Base-by-base conservation (phyloP, 2,797 vertebrate species). In the Todus mexicanus region DNA sequence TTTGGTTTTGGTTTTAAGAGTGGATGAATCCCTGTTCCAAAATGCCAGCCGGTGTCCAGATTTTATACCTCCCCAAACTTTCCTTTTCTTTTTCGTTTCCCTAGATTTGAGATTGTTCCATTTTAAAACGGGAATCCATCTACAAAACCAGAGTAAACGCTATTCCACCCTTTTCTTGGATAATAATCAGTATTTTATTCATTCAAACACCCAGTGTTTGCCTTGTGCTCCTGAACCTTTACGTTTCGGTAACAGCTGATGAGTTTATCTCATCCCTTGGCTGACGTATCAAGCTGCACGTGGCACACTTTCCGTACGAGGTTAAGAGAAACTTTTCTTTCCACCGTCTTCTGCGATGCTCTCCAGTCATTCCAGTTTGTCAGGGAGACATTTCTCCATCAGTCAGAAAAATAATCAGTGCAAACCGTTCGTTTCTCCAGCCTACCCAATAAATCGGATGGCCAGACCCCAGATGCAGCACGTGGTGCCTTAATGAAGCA, bases 1-100 rank as follows among this genome's bases (percentile, higher is more conserved):
- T 88, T 93, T 91, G 84, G 65, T 68, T 90, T 95, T 87, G 47
- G 10, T 94, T 94, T 74, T n/a, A 83, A 70, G 15, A 66, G 45
- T 18, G 70, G 61, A 63, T 29, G 11, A 72, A 85, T 66, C 47
- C 0, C 0, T 68, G 48, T 66, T 88, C n/a, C 53, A 57, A 87
- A 94, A 91, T 94, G 54, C 22, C 35, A 80, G 80, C 37, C 56
- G 57, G 10, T 31, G 45, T 92, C 73, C 29, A 31, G n/a, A 63
- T 35, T 77, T 63, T 68, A 4, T 69, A 25, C 56, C 47, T 85
- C 43, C 29, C 23, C 13, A 17, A 21, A 35, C 38, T 72, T 60
- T 76, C 50, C 63, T 72, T 63, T 65, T 18, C 66, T 57, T 78
- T 43, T 73, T 74, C 56, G 8, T 68, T 87, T 70, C 21, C 29